A percentile compares a stretch with the other conserved stretches of the same genome.
These are phyloP conservation scores for Lamprologus callipterus DNA, from an alignment of 2,113 vertebrate genomes.

Conservation along the genomic window DNA sequence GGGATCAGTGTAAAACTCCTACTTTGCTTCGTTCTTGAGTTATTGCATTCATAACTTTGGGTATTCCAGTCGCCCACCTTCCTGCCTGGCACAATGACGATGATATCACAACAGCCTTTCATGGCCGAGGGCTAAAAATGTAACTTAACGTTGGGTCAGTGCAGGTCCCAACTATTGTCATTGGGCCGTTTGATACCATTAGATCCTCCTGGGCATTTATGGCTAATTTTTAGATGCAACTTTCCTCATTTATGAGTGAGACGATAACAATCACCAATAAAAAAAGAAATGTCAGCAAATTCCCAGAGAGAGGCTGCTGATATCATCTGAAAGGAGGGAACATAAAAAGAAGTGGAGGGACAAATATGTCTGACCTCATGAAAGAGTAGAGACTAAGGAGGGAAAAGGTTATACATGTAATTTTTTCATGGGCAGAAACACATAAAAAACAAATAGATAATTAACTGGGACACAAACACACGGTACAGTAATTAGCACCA, in stretches of 20 bases:
- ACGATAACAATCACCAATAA: not conserved
- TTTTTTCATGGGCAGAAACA: not conserved
- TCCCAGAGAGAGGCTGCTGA: rapidly evolving
- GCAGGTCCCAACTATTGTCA: not conserved
- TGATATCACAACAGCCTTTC: rapidly evolving
- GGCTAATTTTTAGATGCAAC: rapidly evolving
- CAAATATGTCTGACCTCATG: not conserved
- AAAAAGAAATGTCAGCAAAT: not conserved
- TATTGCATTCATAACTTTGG: rapidly evolving
- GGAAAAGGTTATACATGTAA: not conserved
- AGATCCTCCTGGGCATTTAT: not conserved
- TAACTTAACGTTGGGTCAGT: rapidly evolving
- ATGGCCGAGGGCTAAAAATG: rapidly evolving
- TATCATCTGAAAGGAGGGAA: rapidly evolving
- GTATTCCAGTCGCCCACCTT: not conserved
- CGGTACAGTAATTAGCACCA: rapidly evolving
- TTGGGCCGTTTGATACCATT: rapidly evolving
- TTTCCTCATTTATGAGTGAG: not conserved
- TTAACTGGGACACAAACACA: not conserved
- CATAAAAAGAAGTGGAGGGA: not conserved
- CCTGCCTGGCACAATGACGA: not conserved
- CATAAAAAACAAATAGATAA: not conserved
- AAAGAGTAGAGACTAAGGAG: not conserved
- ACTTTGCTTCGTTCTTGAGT: not conserved
- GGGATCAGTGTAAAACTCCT: rapidly evolving